A percentile compares a stretch with the other conserved stretches of the same genome.
These are phyloP conservation scores for Gracilinanus agilis DNA, from an alignment of 2,113 vertebrate species.

Conservation along the genomic window DNA sequence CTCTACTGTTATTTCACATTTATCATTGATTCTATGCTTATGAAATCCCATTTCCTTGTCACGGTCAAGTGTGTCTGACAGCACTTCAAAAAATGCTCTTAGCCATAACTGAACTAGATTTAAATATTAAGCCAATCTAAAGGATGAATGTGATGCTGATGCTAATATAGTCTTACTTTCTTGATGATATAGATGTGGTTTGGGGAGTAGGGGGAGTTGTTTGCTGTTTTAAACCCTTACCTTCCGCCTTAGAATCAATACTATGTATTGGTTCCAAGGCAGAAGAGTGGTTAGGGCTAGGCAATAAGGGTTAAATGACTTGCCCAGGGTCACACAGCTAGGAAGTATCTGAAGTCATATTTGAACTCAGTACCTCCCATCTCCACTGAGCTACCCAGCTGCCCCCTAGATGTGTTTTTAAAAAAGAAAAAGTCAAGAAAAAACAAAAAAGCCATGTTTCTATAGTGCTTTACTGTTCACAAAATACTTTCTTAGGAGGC, in stretches of 20 bases:
- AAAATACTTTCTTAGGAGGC: neutral
- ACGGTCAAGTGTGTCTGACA: neutral
- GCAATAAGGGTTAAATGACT: no score
- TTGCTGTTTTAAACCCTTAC: no score
- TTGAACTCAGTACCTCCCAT: no score
- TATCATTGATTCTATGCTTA: neutral
- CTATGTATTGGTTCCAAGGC: no score
- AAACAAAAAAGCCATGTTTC: neutral
- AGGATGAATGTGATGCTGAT: neutral
- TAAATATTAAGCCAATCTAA: slow-evolving; percentile 26
- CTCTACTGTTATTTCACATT: slow-evolving; percentile 42
- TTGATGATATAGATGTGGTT: neutral
- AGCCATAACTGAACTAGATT: neutral
- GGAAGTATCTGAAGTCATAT: no score
- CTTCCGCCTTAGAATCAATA: no score
- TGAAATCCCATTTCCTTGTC: neutral
- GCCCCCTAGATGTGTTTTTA: neutral
- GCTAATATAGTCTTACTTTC: neutral
- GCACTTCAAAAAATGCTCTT: slow-evolving; percentile 10
- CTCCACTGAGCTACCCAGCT: no score
- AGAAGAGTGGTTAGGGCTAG: no score
- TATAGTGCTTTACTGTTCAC: neutral
- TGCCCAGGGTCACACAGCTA: no score
- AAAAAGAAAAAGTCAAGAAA: neutral
- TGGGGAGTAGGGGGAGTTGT: no score